Percentiles rank a stretch among this genome's conserved stretches.
Evolutionary conservation across 2,888 invertebrate species (phyloP).

Genomic region (Euproctis similis): DNA sequence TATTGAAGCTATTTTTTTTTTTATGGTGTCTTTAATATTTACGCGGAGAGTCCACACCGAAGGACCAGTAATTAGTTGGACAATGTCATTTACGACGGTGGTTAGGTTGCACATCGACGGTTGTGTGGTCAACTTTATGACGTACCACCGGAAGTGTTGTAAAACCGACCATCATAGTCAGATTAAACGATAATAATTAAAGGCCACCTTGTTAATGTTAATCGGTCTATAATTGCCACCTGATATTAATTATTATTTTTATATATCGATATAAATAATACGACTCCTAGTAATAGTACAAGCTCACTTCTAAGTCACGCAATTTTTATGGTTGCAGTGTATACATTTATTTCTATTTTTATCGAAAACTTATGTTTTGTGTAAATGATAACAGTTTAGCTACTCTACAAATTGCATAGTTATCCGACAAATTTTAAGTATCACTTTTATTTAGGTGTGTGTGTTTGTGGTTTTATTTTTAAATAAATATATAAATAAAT

Average conservation of each 20-base stretch:
- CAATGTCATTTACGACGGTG: constrained; percentile 51
- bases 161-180: constrained; percentile 54
- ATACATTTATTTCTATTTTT: constrained; percentile 1
- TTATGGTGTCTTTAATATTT: constrained; percentile 44
- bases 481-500: too few relatives aligned
- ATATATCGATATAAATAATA: constrained; percentile 37
- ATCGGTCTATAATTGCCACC: constrained; percentile 60
- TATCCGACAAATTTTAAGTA: too few relatives aligned
- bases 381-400: constrained; percentile 1
- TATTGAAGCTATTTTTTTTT: constrained; percentile 39
- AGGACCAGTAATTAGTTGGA: constrained; percentile 43
- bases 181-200: constrained; percentile 67
- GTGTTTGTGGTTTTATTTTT: too few relatives aligned
- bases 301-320: background rate
- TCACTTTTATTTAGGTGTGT: too few relatives aligned
- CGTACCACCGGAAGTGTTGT: constrained; percentile 62
- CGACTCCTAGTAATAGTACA: constrained; percentile 2
- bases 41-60: constrained; percentile 38
- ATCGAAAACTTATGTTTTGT: background rate
- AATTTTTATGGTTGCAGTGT: background rate
- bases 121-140: constrained; percentile 52
- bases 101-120: constrained; percentile 41
- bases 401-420: too few relatives aligned
- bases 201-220: constrained; percentile 69
- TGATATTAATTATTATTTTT: constrained; percentile 54